Base-by-base conservation (phyloP, 2,888 invertebrate species). In the Syritta pipiens region DNA sequence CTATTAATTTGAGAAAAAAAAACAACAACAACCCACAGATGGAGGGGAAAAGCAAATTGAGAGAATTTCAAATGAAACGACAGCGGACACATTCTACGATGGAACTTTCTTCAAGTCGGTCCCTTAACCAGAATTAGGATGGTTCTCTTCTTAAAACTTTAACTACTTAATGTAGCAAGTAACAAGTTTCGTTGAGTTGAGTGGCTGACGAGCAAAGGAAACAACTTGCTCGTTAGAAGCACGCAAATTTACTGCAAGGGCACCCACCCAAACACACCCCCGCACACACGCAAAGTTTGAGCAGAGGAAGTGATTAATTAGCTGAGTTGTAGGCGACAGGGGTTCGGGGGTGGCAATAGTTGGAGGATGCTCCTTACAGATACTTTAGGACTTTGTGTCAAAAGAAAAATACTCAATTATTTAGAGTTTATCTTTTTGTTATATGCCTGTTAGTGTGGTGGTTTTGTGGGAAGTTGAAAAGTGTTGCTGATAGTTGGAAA, bases 1-100 rank as follows among this genome's bases (percentile, higher is more conserved):
- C 67, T 62, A 68, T 79, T 79, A 68, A 79, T 74, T 67, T 68
- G 57, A 62, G 44, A 74, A 44, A 77, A 65, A n/a, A n/a, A n/a
- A n/a, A n/a, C n/a, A n/a, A n/a, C n/a, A n/a, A n/a, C n/a, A n/a
- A n/a, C n/a, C n/a, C n/a, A n/a, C n/a, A 46, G 37, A 26, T 20
- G 51, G 26, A 46, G 26, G 14, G 48, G 28, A 35, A 17, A 30
- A 24, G 20, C 12, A 28, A 28, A 12, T 6, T n/a, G 14, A 14
- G 17, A 48, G 53, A 44, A 67, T 71, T 77, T 77, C 55, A 59
- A 60, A 72, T 72, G 53, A 60, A 77, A 65, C 32, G 28, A 62
- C 30, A 22, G 12, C 3, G 26, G 14, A 30, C 37, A 4, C 17
- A 24, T 12, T 3, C 12, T 6, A 26, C 14, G 26, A 20, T 2